Percentiles rank a stretch among this genome's conserved stretches.
These are phyloP conservation scores for Falco berigora DNA, from an alignment of 2,797 vertebrate species.

Conservation along the genomic window DNA sequence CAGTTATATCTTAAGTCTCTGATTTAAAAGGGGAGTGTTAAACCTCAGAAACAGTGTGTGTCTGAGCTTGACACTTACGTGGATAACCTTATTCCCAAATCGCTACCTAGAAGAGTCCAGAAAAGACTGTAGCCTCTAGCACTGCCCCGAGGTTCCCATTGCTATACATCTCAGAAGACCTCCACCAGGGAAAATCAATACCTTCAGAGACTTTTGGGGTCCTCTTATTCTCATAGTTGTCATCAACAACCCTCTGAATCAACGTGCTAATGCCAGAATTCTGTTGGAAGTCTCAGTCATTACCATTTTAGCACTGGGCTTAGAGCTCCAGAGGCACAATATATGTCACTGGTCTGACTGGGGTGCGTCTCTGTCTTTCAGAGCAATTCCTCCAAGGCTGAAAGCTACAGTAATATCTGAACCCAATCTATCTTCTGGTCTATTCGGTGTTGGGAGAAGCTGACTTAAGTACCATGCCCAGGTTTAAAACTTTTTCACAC, in stretches of 20 bases:
- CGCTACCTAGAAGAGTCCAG: neutral
- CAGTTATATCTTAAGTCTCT: neutral
- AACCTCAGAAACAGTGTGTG: neutral
- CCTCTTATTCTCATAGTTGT: neutral
- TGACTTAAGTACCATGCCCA: neutral
- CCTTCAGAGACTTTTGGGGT: neutral
- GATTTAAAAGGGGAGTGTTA: neutral
- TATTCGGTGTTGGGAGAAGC: neutral
- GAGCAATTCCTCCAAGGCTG: neutral
- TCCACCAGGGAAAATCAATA: neutral
- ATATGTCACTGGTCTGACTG: neutral
- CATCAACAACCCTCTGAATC: neutral
- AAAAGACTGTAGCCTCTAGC: neutral
- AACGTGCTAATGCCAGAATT: neutral
- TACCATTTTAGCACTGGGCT: neutral
- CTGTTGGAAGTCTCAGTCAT: neutral
- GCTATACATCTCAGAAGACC: neutral
- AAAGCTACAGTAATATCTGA: neutral
- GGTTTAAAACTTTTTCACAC: neutral
- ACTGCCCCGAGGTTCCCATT: neutral
- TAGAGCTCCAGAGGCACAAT: neutral
- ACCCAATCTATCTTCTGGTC: neutral
- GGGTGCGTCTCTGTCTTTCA: neutral
- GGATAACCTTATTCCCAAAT: neutral
- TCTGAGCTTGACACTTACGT: neutral